A percentile compares a stretch with the other conserved stretches of the same genome.
phyloP scores from a whole-genome alignment of 2,888 invertebrate species.

The Nymphalis polychloros region DNA sequence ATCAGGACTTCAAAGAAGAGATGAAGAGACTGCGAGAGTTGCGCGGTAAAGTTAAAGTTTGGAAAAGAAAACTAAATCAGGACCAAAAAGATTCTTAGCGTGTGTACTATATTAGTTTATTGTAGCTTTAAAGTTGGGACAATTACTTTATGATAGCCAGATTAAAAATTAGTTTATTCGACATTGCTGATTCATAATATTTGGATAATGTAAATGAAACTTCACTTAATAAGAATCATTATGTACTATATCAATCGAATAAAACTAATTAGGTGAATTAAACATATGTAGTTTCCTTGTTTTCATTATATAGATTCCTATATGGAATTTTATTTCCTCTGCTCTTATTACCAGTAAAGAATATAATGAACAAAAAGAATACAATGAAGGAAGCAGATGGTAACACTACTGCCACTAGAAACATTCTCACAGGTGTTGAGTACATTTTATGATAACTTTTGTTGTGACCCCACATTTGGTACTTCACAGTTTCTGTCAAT shows the following conservation, averaged over 20 bases:
- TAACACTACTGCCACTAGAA: slow-evolving; percentile 35
- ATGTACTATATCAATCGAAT: slow-evolving; percentile 12
- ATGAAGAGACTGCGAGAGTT: slow-evolving; percentile 88
- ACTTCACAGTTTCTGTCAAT: background rate
- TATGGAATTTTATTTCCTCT: slow-evolving; percentile 31
- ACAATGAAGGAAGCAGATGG: slow-evolving; percentile 38
- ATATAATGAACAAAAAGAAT: slow-evolving; percentile 39
- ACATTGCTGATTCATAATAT: background rate
- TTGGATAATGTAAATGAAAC: background rate
- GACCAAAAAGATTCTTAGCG: slow-evolving; percentile 33
- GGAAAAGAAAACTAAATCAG: slow-evolving; percentile 59
- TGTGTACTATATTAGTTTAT: background rate
- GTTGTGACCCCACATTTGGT: background rate
- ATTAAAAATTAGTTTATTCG: too few species aligned
- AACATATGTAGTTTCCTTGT: slow-evolving; percentile 24
- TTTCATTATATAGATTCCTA: slow-evolving; percentile 30
- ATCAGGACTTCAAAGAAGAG: slow-evolving; percentile 94
- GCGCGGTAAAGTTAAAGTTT: slow-evolving; percentile 86
- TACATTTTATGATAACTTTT: slow-evolving; percentile 25
- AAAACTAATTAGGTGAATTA: slow-evolving; percentile 15
- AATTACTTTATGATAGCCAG: background rate
- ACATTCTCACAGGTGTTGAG: slow-evolving; percentile 37
- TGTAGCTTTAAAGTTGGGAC: background rate
- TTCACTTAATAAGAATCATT: background rate
- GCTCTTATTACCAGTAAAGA: slow-evolving; percentile 36